Evolutionary conservation across 2,888 invertebrate genomes (phyloP), one percentile per base, ranked within the genome.

Genomic region (Zelleria hepariella): DNA sequence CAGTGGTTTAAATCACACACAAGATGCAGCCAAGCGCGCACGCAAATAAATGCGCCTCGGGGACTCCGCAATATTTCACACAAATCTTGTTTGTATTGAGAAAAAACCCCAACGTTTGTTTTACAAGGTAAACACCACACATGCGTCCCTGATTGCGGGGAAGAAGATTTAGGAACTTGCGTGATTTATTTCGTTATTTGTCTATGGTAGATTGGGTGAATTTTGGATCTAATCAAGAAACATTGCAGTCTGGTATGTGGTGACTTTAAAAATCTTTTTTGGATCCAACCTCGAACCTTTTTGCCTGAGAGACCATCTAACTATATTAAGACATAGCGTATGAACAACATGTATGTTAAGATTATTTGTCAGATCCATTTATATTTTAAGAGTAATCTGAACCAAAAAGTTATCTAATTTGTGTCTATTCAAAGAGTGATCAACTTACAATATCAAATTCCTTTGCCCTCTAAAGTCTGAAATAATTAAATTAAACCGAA

Each of bases 31-130:
- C 74, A 74, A 66, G 78, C 83, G 80, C 76, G 70, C 71, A 75
- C 73, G 73, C 80, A 82, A 82, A 86, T 82, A 85, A 84, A 84
- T 75, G 75, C 74, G 75, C 80, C 79, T 72, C 67, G 69, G 84
- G 83, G 85, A 78, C 72, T 74, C 78, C 76, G 68, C 82, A 77
- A 76, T 76, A 75, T 75, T 72, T 78, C 81, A 80, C 79, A 82
- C 75, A 80, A 80, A 80, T 76, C 79, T 78, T 72, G 73, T 74
- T 73, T 73, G 78, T 75, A 66, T 60, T 63, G 68, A 65, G 66
- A 69, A 71, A 75, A 73, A 73, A 65, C 57, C 71, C 71, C 68
- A 73, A 70, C 68, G 73, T 77, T 80, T 74, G 74, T 75, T 75
- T 72, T 73, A 68, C 66, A 70, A 70, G 74, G 71, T 70, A 72